These are phyloP conservation scores for Magallana nippona DNA, from an alignment of 2,888 invertebrate species.

Conservation along the genomic window DNA sequence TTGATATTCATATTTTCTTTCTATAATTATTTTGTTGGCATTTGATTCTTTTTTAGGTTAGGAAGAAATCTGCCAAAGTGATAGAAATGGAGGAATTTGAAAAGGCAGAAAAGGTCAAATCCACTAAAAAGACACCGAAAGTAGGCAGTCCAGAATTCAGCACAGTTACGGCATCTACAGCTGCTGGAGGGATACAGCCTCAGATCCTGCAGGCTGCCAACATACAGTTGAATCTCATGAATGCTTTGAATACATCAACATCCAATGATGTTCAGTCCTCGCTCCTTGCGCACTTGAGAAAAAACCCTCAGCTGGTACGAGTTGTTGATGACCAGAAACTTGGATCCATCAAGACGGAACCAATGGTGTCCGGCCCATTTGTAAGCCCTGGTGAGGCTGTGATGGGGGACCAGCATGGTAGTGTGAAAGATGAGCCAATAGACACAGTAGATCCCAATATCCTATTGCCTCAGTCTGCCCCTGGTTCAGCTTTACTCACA, in stretches of 20 bases:
- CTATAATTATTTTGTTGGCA: background rate
- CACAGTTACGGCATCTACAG: constrained; percentile 23
- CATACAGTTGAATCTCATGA: constrained; percentile 42
- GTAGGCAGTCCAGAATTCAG: constrained; percentile 27
- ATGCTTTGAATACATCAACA: constrained; percentile 35
- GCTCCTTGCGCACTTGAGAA: constrained; percentile 38
- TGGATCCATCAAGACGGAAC: constrained; percentile 34
- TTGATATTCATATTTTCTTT: background rate
- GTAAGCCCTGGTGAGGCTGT: constrained; percentile 3
- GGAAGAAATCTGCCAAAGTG: constrained; percentile 96
- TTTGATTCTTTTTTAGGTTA: constrained; percentile 81
- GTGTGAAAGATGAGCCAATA: constrained; percentile 37
- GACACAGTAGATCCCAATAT: constrained; percentile 38
- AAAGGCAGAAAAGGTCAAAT: constrained; percentile 72
- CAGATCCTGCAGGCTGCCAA: constrained; percentile 38
- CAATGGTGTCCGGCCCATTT: constrained; percentile 18
- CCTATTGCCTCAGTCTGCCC: constrained; percentile 25
- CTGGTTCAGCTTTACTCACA: background rate
- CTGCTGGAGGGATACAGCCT: constrained; percentile 10
- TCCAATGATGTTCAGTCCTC: constrained; percentile 37
- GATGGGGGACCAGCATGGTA: background rate
- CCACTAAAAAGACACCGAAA: constrained; percentile 57
- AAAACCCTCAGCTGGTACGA: constrained; percentile 17
- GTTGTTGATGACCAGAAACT: constrained; percentile 28
- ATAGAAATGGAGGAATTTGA: constrained; percentile 91